Base-by-base conservation (phyloP, 1,140 invertebrate species). In the Spodoptera litura region DNA sequence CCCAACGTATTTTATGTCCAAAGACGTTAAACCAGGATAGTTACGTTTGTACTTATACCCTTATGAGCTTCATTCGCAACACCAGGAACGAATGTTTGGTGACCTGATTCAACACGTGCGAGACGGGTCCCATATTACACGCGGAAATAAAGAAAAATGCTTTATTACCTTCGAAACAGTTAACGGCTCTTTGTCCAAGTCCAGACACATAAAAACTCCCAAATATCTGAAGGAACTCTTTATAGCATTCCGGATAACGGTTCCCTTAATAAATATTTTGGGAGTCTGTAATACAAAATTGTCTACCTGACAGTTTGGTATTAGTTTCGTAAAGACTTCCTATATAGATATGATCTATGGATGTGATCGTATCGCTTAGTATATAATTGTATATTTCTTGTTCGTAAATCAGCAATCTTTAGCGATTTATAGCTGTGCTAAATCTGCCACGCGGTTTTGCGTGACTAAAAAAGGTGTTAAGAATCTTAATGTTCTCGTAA, bases 131-230 rank as follows among this genome's bases (percentile, higher is more conserved):
- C 15, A 77, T 66, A 68, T 66, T 68, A 62, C 38, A 72, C 79
- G 75, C 78, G 12, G 73, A 86, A 85, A 81, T 85, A 86, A 80
- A 83, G 79, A 80, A 80, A 86, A 84, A 73, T 85, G 66, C 68
- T 86, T 88, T 88, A 88, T 83, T 84, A 78, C 79, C 83, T 77
- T 83, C 80, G 70, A 81, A 88, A 83, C 85, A 82, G 88, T 90
- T 88, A 87, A 86, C 78, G 84, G 82, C 71, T 88, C 89, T 90
- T 89, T 92, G 89, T 90, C 81, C 80, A 78, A 59, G 59, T 86
- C 86, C 87, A 91, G 88, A 92, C 90, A 85, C 87, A 90, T 90
- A 92, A 91, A 91, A 90, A 85, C 73, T 64, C 44, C 82, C 85
- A 78, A 89, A 90, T 85, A 87, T 85, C 83, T 62, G 73, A 87